phyloP scores from a whole-genome alignment of 2,113 vertebrate genomes.

The Xenopus borealis region DNA sequence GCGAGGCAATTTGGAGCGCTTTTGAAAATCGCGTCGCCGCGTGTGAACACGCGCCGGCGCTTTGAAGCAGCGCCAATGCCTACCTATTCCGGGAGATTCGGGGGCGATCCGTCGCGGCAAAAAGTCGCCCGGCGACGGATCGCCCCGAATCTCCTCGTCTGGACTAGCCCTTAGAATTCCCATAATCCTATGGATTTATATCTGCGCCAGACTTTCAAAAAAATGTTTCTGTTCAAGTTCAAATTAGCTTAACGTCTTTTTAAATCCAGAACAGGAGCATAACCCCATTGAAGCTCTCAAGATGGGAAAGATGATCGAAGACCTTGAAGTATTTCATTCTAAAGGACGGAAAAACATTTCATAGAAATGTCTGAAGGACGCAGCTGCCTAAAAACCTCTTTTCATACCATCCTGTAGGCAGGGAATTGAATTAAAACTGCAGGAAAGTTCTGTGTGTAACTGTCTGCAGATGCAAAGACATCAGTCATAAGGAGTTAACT shows the following conservation, averaged over 20 bases:
- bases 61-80: too few species aligned
- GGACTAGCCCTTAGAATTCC: constrained; percentile 14
- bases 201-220: too few species aligned
- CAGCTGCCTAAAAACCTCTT: not conserved
- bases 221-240: constrained; percentile 19
- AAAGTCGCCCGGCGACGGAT: too few species aligned
- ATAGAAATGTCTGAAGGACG: constrained; percentile 21
- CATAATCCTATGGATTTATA: constrained; percentile 26
- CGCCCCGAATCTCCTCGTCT: too few species aligned
- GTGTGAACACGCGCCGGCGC: too few species aligned
- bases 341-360: constrained; percentile 19
- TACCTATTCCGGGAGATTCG: too few species aligned
- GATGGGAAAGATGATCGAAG: constrained; percentile 24
- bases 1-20: too few species aligned
- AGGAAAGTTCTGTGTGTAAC: constrained; percentile 7
- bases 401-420: constrained; percentile 21
- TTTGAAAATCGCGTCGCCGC: too few species aligned
- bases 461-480: constrained; percentile 16
- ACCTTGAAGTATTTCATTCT: constrained; percentile 34
- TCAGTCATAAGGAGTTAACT: constrained; percentile 28
- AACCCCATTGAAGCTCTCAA: constrained; percentile 30
- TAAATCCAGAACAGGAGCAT: constrained; percentile 18
- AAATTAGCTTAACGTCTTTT: constrained; percentile 33
- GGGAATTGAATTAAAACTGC: constrained; percentile 12
- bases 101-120: too few species aligned